Evolutionary conservation across 2,888 invertebrate genomes (phyloP).

Genomic region (Barypeithes pellucidus): DNA sequence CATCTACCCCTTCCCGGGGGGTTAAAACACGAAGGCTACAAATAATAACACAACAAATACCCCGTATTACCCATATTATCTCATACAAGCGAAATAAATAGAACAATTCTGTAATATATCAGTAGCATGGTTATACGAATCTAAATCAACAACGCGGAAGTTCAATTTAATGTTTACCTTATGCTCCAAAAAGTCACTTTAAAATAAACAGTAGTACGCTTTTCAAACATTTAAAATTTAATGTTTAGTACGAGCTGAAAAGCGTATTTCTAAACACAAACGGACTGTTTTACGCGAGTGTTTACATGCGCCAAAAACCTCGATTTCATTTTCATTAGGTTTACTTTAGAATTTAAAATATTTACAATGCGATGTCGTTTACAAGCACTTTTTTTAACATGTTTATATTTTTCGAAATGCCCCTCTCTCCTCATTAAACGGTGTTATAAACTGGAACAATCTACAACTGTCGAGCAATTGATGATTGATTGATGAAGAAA

Average conservation of each 20-base stretch:
- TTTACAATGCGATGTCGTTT: neutral
- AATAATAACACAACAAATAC: no score
- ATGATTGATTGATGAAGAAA: no score
- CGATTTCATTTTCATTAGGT: constrained; percentile 45
- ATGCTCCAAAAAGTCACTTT: constrained; percentile 34
- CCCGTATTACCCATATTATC: no score
- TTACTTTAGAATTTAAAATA: constrained; percentile 31
- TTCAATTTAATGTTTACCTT: constrained; percentile 34
- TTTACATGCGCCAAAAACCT: constrained; percentile 40
- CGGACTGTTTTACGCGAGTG: constrained; percentile 19
- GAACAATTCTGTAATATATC: constrained; percentile 4
- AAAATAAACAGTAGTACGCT: constrained; percentile 15
- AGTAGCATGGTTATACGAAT: constrained; percentile 2
- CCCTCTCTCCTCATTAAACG: no score
- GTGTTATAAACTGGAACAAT: no score
- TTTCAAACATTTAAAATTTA: constrained; percentile 27
- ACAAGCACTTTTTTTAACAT: no score
- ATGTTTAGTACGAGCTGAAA: constrained; percentile 38
- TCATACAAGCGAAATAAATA: no score
- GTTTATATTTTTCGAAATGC: no score
- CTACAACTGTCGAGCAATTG: no score
- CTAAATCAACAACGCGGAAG: constrained; percentile 30
- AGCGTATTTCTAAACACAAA: constrained; percentile 38
- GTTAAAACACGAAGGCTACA: no score
- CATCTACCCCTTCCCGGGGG: no score